Base-by-base conservation (phyloP, 2,113 vertebrate species). In the Eublepharis macularius region DNA sequence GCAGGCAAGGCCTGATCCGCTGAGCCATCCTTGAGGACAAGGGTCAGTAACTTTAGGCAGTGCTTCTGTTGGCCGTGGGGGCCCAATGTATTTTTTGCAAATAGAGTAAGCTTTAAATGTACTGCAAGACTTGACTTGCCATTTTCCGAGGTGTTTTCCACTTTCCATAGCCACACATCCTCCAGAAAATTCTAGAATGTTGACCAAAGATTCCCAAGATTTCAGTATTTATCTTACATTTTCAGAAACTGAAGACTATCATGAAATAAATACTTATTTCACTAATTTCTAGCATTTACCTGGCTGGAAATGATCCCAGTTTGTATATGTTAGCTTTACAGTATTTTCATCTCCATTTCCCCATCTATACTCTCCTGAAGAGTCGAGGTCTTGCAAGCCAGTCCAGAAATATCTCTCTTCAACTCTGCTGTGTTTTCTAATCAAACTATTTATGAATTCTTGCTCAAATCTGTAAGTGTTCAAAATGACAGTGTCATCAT, bases 391-490 rank as follows among this genome's bases (percentile, higher is more conserved):
- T 93, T 97, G 97, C 90, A 99, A 95, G 60, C 97, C 97, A 0
- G 96, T 98, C 99, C 99, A 99, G 90, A 98, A 98, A 90, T 97
- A 97, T 65, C 95, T 96, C 70, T 80, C 93, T 86, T 82, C 94
- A 87, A 82, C 82, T 91, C 89, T 91, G 3, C 94, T 95, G 16
- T 98, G 91, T 60, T 97, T 96, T 87, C 92, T 95, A 54, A 99
- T 97, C 26, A 99, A 94, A 80, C 94, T 96, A 93, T 96, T 99
- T 93, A 99, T 95, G 86, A 97, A 99, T 88, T 97, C 97, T 96
- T 99, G 98, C 81, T 99, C 99, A 95, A 99, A 99, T 92, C 99
- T 99, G 95, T 36, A 95, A 93, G 77, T 82, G 45, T 69, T 66
- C 70, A 63, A 49, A 21, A 2, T 60, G 24, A 47, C 39, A 45